Evolutionary conservation across 2,888 invertebrate species (phyloP).

Genomic region (Acronicta psi): DNA sequence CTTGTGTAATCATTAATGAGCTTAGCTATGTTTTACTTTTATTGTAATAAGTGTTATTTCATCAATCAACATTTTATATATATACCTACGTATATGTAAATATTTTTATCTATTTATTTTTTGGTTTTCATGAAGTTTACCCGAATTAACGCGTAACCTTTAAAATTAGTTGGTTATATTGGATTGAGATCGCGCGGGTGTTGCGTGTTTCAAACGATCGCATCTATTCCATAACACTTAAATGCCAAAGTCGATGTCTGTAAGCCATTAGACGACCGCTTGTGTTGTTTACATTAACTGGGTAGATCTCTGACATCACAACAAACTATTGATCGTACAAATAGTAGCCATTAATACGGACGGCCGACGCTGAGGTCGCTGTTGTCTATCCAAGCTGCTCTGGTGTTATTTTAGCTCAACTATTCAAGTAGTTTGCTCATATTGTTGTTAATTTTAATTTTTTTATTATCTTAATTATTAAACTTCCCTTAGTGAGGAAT

Average conservation of each 20-base stretch:
- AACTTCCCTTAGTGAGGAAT: constrained; percentile 74
- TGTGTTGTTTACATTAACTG: constrained; percentile 72
- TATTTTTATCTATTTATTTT: constrained; percentile 87
- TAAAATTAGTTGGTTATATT: constrained; percentile 66
- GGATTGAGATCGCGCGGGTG: constrained; percentile 51
- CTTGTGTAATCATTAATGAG: constrained; percentile 88
- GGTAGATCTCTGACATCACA: constrained; percentile 86
- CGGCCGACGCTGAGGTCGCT: constrained; percentile 72
- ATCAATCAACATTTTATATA: constrained; percentile 88
- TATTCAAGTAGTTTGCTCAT: constrained; percentile 87
- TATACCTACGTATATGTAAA: constrained; percentile 81
- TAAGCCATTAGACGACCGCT: constrained; percentile 82
- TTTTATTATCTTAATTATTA: constrained; percentile 72
- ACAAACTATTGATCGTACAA: constrained; percentile 86
- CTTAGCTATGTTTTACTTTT: constrained; percentile 89
- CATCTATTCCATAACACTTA: constrained; percentile 73
- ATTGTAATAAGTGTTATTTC: constrained; percentile 87
- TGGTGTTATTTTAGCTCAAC: constrained; percentile 86
- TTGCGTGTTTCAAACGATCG: constrained; percentile 50
- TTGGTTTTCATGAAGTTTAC: constrained; percentile 85
- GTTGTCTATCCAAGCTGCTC: constrained; percentile 85
- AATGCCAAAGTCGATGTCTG: constrained; percentile 87
- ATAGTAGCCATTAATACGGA: constrained; percentile 80
- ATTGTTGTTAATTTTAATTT: constrained; percentile 85
- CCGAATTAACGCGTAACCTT: constrained; percentile 76